Evolutionary conservation across 64 coral and sea anemone species (phyloP).

Genomic region (Pachyseris speciosa): DNA sequence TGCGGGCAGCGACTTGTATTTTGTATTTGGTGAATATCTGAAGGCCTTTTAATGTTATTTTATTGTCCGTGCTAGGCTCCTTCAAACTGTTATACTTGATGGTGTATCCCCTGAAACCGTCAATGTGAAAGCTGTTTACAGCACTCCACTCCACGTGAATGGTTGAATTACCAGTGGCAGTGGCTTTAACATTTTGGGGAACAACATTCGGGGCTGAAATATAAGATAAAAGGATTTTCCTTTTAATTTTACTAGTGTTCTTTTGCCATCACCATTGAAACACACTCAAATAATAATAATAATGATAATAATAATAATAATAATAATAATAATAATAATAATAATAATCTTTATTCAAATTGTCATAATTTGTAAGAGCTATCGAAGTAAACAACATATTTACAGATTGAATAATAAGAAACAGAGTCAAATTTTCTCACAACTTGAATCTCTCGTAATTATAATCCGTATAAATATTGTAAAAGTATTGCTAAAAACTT

Average conservation of each 20-base stretch:
- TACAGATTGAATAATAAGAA: too few relatives aligned
- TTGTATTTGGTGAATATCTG: slow-evolving; percentile 22
- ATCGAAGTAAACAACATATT: too few relatives aligned
- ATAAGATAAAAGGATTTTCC: too few relatives aligned
- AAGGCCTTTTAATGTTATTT: background rate
- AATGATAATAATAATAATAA: background rate
- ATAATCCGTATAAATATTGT: too few relatives aligned
- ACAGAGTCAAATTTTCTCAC: too few relatives aligned
- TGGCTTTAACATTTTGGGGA: slow-evolving; percentile 13
- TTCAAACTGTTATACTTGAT: background rate
- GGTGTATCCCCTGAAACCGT: slow-evolving; percentile 7
- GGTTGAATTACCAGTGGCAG: background rate
- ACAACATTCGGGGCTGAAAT: slow-evolving; percentile 22
- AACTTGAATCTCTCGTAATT: too few relatives aligned
- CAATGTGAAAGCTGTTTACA: background rate
- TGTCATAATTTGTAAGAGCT: too few relatives aligned
- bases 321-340: too few relatives aligned
- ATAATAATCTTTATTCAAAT: too few relatives aligned
- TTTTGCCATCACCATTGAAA: background rate
- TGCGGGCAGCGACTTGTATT: slow-evolving; percentile 39
- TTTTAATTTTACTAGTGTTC: too few relatives aligned
- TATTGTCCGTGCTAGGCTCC: background rate
- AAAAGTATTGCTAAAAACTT: too few relatives aligned
- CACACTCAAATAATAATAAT: too few relatives aligned
- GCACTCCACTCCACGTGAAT: slow-evolving; percentile 31